Conservation (phyloP, 2,888 invertebrate species). For the Alcis repandata region DNA sequence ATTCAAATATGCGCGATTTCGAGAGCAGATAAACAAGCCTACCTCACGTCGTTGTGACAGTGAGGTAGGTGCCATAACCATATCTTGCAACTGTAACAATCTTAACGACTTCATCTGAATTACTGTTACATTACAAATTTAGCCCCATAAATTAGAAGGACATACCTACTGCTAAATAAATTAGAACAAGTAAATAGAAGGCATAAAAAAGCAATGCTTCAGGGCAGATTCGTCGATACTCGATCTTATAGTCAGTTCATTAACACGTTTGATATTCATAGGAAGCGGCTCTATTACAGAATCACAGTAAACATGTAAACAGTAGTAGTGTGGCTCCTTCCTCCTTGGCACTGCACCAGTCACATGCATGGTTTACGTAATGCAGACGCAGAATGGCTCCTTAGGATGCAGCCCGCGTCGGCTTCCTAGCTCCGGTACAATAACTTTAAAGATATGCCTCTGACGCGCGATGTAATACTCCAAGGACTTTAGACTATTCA, state of each 20-base stretch:
- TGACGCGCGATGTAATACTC: conserved; percentile 52
- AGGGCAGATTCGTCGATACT: not conserved
- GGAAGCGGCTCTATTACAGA: conserved; percentile 35
- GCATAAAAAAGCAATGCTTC: not conserved
- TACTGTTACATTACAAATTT: not conserved
- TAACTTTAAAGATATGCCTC: conserved; percentile 45
- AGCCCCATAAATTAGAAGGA: not conserved
- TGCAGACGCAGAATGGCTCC: conserved; percentile 56
- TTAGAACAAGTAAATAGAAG: not conserved
- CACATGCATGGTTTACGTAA: conserved; percentile 64
- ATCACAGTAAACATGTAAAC: conserved; percentile 50
- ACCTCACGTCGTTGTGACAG: conserved; percentile 33
- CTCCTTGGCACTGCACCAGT: conserved; percentile 64
- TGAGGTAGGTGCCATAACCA: conserved; percentile 33
- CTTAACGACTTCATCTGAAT: not conserved
- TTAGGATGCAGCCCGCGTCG: conserved; percentile 61
- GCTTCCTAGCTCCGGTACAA: conserved; percentile 52
- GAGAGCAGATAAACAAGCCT: conserved; percentile 36
- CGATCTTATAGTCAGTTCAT: no score
- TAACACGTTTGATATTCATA: conserved; percentile 24
- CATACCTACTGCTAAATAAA: not conserved
- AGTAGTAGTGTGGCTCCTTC: conserved; percentile 59
- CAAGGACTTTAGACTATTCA: conserved; percentile 45
- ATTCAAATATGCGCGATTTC: conserved; percentile 45
- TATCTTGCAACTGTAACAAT: conserved; percentile 3